Evolutionary conservation across 2,797 vertebrate species (phyloP).

Genomic region (Mormyrus hasselquistii): DNA sequence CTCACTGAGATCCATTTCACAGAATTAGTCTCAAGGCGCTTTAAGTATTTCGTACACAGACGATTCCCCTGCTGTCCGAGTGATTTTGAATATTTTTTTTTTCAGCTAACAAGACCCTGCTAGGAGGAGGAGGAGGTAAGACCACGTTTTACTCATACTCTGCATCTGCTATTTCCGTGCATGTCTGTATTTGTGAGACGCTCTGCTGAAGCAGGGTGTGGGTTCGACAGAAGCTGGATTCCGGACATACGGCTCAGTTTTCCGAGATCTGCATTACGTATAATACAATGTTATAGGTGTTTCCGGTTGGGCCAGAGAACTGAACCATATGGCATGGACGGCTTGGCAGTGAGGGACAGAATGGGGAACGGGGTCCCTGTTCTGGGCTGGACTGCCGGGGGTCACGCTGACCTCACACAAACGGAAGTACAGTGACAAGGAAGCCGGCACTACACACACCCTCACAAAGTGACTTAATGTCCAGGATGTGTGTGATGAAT

Average conservation of each 20-base stretch:
- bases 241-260: neutral
- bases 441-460: neutral
- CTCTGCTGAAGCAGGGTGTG: neutral
- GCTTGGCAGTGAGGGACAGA: neutral
- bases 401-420: neutral
- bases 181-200: constrained; percentile 17
- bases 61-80: neutral
- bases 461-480: neutral
- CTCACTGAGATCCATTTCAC: neutral
- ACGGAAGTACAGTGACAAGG: neutral
- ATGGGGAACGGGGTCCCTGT: neutral
- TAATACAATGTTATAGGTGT: neutral
- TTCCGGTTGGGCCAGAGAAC: neutral
- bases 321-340: neutral
- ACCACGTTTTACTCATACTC: constrained; percentile 22
- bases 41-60: neutral
- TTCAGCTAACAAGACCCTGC: constrained; percentile 68
- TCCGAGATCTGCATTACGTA: neutral
- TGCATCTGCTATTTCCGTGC: constrained; percentile 11
- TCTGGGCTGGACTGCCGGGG: neutral
- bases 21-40: neutral
- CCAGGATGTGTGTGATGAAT: neutral
- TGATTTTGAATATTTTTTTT: constrained; percentile 13
- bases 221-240: neutral
- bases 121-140: constrained; percentile 72